These are phyloP conservation scores for Sericinus montela DNA, from an alignment of 2,888 invertebrate genomes.

Conservation along the genomic window DNA sequence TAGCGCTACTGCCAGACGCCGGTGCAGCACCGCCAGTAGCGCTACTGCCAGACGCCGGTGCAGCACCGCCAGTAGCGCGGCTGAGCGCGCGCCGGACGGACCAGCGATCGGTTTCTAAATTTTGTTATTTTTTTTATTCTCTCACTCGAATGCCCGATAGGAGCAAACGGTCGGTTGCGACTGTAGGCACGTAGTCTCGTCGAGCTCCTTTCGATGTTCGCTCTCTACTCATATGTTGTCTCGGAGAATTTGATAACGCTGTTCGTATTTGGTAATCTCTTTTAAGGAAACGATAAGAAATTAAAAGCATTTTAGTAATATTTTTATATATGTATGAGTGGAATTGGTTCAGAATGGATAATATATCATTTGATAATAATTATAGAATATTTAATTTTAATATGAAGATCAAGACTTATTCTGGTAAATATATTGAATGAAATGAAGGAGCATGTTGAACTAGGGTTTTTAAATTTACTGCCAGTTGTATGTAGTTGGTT, in stretches of 20 bases:
- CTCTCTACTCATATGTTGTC: conserved; percentile 27
- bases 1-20: conserved; percentile 22
- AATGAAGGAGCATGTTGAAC: conserved; percentile 27
- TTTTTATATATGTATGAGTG: conserved; percentile 38
- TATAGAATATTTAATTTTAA: conserved; percentile 38
- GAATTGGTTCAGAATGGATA: conserved; percentile 26
- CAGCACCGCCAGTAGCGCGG: conserved; percentile 44
- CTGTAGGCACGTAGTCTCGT: conserved; percentile 12
- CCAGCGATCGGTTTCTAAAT: too few species aligned
- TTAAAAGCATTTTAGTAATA: conserved; percentile 34
- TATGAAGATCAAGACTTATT: conserved; percentile 40
- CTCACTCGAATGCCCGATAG: not conserved
- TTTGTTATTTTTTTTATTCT: conserved; percentile 4
- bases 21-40: conserved; percentile 92
- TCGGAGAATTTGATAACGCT: not conserved
- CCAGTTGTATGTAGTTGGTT: conserved; percentile 23
- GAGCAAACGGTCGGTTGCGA: not conserved
- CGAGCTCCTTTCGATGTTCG: conserved; percentile 19
- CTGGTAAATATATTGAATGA: conserved; percentile 35
- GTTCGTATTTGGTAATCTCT: not conserved
- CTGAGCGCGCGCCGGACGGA: not conserved
- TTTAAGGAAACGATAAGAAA: conserved; percentile 17
- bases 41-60: conserved; percentile 93
- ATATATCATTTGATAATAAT: conserved; percentile 36
- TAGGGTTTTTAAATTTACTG: conserved; percentile 39